Conservation (phyloP, 1,140 invertebrate species). For the Hylyphantes graminicola region DNA sequence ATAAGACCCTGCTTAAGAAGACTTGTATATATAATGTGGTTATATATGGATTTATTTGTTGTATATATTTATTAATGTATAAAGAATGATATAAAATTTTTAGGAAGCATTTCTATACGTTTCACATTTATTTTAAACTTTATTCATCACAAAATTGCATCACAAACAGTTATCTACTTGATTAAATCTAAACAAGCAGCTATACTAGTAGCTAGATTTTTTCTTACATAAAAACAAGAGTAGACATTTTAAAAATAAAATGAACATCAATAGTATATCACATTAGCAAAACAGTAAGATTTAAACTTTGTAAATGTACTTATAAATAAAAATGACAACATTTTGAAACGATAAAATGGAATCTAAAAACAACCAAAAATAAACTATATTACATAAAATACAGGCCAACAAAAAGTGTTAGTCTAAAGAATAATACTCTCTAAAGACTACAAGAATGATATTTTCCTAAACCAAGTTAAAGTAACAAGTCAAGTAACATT, state of each 20-base stretch:
- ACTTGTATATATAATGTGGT: slow-evolving; percentile 5
- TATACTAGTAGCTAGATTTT: slow-evolving; percentile 2
- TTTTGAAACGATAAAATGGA: neutral
- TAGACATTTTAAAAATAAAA: too few relatives aligned
- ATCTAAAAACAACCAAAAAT: neutral
- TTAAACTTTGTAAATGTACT: neutral
- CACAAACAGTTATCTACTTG: neutral
- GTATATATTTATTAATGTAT: slow-evolving; percentile 21
- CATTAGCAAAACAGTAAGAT: too few relatives aligned
- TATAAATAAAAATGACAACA: slow-evolving; percentile 1
- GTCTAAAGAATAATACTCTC: too few relatives aligned
- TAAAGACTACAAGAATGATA: too few relatives aligned
- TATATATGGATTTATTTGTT: slow-evolving; percentile 15
- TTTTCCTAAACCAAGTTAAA: too few relatives aligned
- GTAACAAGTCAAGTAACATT: too few relatives aligned
- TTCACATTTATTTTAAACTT: slow-evolving; percentile 4
- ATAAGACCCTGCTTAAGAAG: neutral
- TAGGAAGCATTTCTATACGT: neutral
- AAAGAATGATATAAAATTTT: neutral
- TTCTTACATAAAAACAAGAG: too few relatives aligned
- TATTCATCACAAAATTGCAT: neutral
- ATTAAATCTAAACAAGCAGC: neutral
- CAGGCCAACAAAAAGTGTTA: neutral
- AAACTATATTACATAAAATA: neutral
- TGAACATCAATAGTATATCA: too few relatives aligned